Evolutionary conservation across 2,797 vertebrate genomes (phyloP).

Genomic region (Coendou prehensilis): DNA sequence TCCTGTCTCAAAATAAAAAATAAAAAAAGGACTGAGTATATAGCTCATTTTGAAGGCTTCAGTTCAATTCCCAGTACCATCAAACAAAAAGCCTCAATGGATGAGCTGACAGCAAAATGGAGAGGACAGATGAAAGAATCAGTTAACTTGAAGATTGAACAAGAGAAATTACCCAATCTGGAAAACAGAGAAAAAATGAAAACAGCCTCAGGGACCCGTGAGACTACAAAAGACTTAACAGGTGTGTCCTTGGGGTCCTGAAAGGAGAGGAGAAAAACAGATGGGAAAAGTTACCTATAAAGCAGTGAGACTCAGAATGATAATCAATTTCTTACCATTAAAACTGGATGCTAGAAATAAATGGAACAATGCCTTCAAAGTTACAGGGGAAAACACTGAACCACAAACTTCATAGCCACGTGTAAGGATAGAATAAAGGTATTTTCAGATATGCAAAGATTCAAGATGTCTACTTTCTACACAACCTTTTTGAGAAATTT

Average conservation of each 20-base stretch:
- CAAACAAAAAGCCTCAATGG: slow-evolving; percentile 22
- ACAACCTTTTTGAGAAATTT: slow-evolving; percentile 69
- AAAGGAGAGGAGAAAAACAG: slow-evolving; percentile 16
- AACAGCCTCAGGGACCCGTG: background rate
- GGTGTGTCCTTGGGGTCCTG: background rate
- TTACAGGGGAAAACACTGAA: slow-evolving; percentile 33
- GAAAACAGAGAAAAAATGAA: slow-evolving; percentile 48
- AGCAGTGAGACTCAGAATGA: slow-evolving; percentile 37
- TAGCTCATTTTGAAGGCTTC: background rate
- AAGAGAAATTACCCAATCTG: slow-evolving; percentile 44
- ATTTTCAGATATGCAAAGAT: slow-evolving; percentile 60
- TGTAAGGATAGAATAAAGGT: slow-evolving; percentile 10
- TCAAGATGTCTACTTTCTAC: slow-evolving; percentile 53
- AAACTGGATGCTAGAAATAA: background rate
- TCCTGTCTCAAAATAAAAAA: background rate
- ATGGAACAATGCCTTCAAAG: slow-evolving; percentile 44
- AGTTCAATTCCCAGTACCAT: background rate
- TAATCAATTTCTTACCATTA: background rate
- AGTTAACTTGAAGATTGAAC: slow-evolving; percentile 43
- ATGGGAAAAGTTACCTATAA: slow-evolving; percentile 26
- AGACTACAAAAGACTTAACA: slow-evolving; percentile 60
- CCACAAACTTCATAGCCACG: slow-evolving; percentile 29
- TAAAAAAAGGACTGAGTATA: background rate
- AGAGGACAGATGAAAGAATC: slow-evolving; percentile 33
- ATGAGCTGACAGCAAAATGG: slow-evolving; percentile 61